Conservation (phyloP, 64 coral and sea anemone species). For the Pachyseris speciosa region DNA sequence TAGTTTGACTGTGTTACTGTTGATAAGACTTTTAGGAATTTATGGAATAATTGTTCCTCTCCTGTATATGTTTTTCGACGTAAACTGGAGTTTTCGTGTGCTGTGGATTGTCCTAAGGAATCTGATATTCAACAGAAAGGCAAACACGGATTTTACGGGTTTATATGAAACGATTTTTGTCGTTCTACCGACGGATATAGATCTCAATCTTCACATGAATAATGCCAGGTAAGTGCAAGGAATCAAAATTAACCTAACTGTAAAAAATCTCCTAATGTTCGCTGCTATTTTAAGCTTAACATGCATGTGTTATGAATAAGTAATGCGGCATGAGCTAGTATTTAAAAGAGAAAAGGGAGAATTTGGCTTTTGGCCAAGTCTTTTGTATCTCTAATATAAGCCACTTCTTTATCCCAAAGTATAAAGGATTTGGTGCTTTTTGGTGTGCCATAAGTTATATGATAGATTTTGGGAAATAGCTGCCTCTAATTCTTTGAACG, state of each 20-base stretch:
- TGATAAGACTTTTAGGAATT: slow-evolving; percentile 64
- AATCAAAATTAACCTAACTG: no score
- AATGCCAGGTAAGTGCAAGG: slow-evolving; percentile 70
- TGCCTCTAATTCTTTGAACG: no score
- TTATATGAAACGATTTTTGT: slow-evolving; percentile 46
- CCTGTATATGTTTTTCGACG: slow-evolving; percentile 77
- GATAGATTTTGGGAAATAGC: no score
- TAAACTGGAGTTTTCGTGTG: slow-evolving; percentile 67
- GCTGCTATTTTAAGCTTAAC: no score
- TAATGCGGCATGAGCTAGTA: neutral
- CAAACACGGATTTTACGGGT: neutral
- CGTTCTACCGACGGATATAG: slow-evolving; percentile 76
- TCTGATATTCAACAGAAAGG: neutral
- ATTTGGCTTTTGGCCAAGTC: no score
- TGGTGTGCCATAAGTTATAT: no score
- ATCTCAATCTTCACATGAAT: slow-evolving; percentile 86
- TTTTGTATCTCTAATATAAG: no score
- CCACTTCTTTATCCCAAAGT: no score
- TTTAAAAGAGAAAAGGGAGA: no score
- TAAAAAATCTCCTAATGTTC: no score
- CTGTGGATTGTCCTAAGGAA: slow-evolving; percentile 32
- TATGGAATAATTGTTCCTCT: slow-evolving; percentile 68
- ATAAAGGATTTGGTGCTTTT: no score
- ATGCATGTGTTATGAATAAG: neutral
- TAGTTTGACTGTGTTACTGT: slow-evolving; percentile 45